Percentiles rank a stretch among this genome's conserved stretches.
phyloP scores from a whole-genome alignment of 1,140 invertebrate genomes.

The Pseudomyrmex dendroicus region DNA sequence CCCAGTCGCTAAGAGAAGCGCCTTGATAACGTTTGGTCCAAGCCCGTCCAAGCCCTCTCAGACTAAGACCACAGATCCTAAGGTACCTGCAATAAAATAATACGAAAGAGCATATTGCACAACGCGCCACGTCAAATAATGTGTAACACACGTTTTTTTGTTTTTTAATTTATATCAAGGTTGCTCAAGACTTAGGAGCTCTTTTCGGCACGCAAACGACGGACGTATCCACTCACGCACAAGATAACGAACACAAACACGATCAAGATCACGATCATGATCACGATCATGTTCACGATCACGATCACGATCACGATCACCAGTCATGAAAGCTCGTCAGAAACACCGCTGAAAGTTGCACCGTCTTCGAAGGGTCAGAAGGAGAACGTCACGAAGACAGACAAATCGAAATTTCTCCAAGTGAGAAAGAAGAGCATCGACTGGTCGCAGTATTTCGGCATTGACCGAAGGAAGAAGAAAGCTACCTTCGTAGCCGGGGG shows the following conservation, averaged over 20 bases:
- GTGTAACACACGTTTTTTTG: background rate
- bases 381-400: conserved; percentile 69
- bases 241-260: conserved; percentile 59
- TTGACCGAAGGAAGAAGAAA: conserved; percentile 91
- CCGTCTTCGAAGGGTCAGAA: conserved; percentile 72
- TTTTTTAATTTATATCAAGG: conserved; percentile 66
- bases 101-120: no score
- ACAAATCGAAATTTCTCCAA: conserved; percentile 83
- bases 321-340: conserved; percentile 75
- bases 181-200: conserved; percentile 80
- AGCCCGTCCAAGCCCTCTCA: conserved; percentile 69
- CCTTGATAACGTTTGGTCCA: no score
- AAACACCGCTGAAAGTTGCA: conserved; percentile 68
- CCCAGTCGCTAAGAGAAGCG: conserved; percentile 79
- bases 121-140: no score
- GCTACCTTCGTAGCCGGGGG: conserved; percentile 77
- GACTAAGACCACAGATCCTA: conserved; percentile 79
- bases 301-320: conserved; percentile 75
- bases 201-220: conserved; percentile 77
- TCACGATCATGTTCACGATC: conserved; percentile 73
- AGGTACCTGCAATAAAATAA: conserved; percentile 69
- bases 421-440: conserved; percentile 92
- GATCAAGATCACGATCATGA: conserved; percentile 72
- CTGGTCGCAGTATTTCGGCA: conserved; percentile 94
- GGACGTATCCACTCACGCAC: conserved; percentile 71